Percentiles rank a stretch among this genome's conserved stretches.
These are phyloP conservation scores for Phymatocera aterrima DNA, from an alignment of 2,888 invertebrate genomes.

Conservation along the genomic window DNA sequence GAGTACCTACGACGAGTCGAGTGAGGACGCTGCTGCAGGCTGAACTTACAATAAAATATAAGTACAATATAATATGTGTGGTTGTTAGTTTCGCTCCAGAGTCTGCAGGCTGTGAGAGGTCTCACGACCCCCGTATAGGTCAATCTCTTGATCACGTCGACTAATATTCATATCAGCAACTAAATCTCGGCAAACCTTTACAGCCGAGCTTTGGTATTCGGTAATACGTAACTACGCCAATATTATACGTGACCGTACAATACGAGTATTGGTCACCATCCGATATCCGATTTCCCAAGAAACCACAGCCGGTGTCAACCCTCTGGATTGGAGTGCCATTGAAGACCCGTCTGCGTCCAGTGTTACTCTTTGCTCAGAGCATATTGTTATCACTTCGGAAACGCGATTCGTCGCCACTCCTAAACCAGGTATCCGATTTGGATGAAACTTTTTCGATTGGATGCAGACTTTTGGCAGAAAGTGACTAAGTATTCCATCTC, in stretches of 20 bases:
- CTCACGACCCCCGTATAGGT: slow-evolving; percentile 18
- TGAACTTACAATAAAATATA: background rate
- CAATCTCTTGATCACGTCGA: slow-evolving; percentile 29
- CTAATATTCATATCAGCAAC: slow-evolving; percentile 10
- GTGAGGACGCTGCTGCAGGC: slow-evolving; percentile 7
- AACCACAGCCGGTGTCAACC: background rate
- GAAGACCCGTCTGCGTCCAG: too few relatives aligned
- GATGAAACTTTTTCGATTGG: too few relatives aligned
- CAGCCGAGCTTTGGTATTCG: background rate
- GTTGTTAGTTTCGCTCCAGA: slow-evolving; percentile 16
- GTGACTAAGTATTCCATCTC: too few relatives aligned
- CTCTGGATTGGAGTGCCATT: too few relatives aligned
- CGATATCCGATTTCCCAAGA: background rate
- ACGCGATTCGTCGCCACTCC: too few relatives aligned
- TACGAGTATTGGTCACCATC: background rate
- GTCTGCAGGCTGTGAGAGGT: background rate
- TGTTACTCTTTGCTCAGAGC: too few relatives aligned
- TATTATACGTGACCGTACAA: too few relatives aligned
- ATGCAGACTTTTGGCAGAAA: too few relatives aligned
- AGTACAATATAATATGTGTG: background rate
- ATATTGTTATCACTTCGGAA: too few relatives aligned
- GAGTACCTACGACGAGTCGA: background rate
- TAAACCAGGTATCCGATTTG: too few relatives aligned
- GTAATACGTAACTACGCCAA: slow-evolving; percentile 30
- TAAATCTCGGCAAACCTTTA: background rate